Evolutionary conservation across 2,888 invertebrate genomes (phyloP), one percentile per base, ranked within the genome.

Genomic region (Hedychridium roseum): DNA sequence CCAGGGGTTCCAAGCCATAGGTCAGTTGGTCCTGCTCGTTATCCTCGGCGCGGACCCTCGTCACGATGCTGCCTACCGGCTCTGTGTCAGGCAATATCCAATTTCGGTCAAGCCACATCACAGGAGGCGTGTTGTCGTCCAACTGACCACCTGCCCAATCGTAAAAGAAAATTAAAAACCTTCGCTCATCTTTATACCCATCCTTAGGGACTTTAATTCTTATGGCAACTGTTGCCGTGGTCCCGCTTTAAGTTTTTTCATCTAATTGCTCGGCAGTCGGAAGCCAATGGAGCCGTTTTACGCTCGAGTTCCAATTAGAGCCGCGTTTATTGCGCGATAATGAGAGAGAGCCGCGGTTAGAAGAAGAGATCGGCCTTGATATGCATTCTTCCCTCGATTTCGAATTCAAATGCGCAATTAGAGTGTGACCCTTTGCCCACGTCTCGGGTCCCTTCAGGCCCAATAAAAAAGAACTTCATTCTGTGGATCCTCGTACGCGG

Each of bases 21-120:
- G 81, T 83, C 23, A 92, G 80, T 6, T 81, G 80, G 68, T 85
- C 86, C 14, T 83, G 82, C 60, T 90, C 88, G 1, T 82, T 82
- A 63, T 87, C 86, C 35, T 86, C 85, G n/a, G 87, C 87, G 51
- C 83, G 84, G 5, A 88, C 90, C 59, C 85, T 84, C 17, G 88
- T 86, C 40, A 92, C 88, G 37, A 88, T 82, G 17, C 85, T 83
- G 9, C 91, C 92, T n/a, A 91, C 82, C 0, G 84, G 83, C 64
- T 90, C 90, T 2, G 85, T 82, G 58, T 91, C 88, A 52, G 83
- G 82, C 47, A 92, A 86, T 41, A 84, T 82, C 92, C 93, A 92
- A 73, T 89, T 88, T 28, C 91, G 82, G 14, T 87, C 85, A 46
- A 91, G 82, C 66, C 84, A 84, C 69, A 90, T 83, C 36, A 87